Percentiles rank a stretch among this genome's conserved stretches.
Conservation (phyloP, 1,140 invertebrate genomes). For the Pseudomyrmex cubaensis region DNA sequence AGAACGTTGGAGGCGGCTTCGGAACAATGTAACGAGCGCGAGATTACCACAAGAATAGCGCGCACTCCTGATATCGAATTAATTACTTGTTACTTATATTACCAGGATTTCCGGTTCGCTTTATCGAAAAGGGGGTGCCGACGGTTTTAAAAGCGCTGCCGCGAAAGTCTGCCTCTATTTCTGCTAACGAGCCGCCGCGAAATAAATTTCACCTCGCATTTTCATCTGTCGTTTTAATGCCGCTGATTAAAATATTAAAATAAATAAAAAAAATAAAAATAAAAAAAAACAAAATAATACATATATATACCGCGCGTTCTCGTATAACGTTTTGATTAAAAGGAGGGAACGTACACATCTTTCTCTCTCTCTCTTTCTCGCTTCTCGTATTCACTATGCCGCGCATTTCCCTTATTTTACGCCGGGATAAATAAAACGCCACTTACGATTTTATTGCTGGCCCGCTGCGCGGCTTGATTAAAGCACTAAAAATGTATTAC, state of each 20-base stretch:
- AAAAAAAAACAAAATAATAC: not conserved
- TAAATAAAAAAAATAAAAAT: not conserved
- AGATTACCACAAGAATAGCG: conserved; percentile 59
- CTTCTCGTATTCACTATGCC: not conserved
- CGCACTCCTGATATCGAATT: conserved; percentile 55
- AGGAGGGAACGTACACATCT: not conserved
- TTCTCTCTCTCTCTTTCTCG: no score
- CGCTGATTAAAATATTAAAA: conserved; percentile 33
- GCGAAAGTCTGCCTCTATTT: not conserved
- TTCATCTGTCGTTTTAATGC: conserved; percentile 28
- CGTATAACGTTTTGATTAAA: conserved; percentile 12
- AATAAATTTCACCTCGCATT: conserved; percentile 34
- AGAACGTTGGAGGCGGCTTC: conserved; percentile 12
- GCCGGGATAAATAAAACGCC: conserved; percentile 42
- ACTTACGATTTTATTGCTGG: conserved; percentile 47
- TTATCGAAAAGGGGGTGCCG: not conserved
- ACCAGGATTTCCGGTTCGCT: conserved; percentile 54
- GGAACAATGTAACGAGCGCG: conserved; percentile 50
- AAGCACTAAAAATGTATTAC: conserved; percentile 59
- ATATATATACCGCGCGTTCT: not conserved
- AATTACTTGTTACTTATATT: conserved; percentile 59
- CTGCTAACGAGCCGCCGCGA: conserved; percentile 5
- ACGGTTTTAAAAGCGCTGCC: not conserved
- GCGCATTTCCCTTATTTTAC: conserved; percentile 29
- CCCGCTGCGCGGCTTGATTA: conserved; percentile 42